phyloP scores from a whole-genome alignment of 2,113 vertebrate species.

The Oreocharis arfaki region DNA sequence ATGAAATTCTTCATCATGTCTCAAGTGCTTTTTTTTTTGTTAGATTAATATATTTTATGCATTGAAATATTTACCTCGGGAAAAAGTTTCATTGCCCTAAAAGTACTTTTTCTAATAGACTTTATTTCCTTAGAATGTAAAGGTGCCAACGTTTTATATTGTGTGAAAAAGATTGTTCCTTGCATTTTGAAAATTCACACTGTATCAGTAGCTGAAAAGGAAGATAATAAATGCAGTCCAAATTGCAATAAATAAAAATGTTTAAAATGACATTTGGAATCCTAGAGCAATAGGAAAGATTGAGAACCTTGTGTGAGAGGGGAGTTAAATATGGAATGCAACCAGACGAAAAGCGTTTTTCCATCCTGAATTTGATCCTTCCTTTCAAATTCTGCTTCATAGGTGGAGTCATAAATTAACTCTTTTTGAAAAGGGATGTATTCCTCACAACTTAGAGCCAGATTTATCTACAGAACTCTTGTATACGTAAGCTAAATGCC shows the following conservation, averaged over 20 bases:
- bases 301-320: conserved; percentile 2
- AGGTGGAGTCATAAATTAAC: conserved; percentile 41
- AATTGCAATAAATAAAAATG: conserved; percentile 57
- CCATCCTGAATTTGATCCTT: conserved; percentile 33
- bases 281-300: background rate
- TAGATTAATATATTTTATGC: background rate
- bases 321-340: background rate
- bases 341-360: background rate
- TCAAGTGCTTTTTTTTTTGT: conserved; percentile 26
- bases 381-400: background rate
- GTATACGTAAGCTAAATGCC: conserved; percentile 9
- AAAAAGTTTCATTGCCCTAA: conserved; percentile 37
- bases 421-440: background rate
- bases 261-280: conserved; percentile 17
- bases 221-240: conserved; percentile 47
- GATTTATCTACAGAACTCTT: conserved; percentile 19
- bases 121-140: conserved; percentile 62
- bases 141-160: conserved; percentile 31
- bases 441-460: conserved; percentile 18
- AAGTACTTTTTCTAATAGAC: conserved; percentile 9
- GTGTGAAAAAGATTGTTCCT: conserved; percentile 4
- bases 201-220: conserved; percentile 18
- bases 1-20: background rate
- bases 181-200: conserved; percentile 24
- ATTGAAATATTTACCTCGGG: conserved; percentile 47